phyloP scores from a whole-genome alignment of 30 jellyfish, hydroid and myxozoan genomes.

The Phacellophora camtschatica region DNA sequence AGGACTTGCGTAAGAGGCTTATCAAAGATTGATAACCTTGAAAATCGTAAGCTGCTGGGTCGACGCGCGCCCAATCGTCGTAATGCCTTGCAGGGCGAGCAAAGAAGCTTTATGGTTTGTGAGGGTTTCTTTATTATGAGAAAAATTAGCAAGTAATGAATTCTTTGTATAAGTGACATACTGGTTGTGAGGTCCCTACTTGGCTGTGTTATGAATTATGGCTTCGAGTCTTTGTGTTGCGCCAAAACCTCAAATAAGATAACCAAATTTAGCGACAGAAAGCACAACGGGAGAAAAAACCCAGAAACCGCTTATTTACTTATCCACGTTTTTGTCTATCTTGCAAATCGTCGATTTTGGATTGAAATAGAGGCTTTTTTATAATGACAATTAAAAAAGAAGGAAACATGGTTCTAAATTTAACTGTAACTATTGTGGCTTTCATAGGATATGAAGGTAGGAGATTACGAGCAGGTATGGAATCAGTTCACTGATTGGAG shows the following conservation, averaged over 20 bases:
- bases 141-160: constrained; percentile 13
- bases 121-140: constrained; percentile 20
- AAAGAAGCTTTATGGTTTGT: constrained; percentile 24
- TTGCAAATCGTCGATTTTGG: too few species aligned
- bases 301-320: not conserved
- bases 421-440: too few species aligned
- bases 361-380: too few species aligned
- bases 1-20: too few species aligned
- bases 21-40: constrained; percentile 46
- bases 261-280: constrained; percentile 33
- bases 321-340: not conserved
- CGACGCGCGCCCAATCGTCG: constrained; percentile 6
- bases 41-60: not conserved
- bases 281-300: constrained; percentile 53
- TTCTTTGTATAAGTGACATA: constrained; percentile 28
- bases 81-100: not conserved
- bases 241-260: constrained; percentile 51
- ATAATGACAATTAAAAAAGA: too few species aligned
- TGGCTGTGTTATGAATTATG: constrained; percentile 40
- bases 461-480: too few species aligned
- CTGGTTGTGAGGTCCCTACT: constrained; percentile 59
- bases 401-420: too few species aligned
- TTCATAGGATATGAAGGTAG: too few species aligned
- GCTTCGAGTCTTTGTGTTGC: constrained; percentile 39
- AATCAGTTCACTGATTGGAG: too few species aligned